Conservation (phyloP, 2,888 invertebrate species). For the Drosophila parthenogenetica region DNA sequence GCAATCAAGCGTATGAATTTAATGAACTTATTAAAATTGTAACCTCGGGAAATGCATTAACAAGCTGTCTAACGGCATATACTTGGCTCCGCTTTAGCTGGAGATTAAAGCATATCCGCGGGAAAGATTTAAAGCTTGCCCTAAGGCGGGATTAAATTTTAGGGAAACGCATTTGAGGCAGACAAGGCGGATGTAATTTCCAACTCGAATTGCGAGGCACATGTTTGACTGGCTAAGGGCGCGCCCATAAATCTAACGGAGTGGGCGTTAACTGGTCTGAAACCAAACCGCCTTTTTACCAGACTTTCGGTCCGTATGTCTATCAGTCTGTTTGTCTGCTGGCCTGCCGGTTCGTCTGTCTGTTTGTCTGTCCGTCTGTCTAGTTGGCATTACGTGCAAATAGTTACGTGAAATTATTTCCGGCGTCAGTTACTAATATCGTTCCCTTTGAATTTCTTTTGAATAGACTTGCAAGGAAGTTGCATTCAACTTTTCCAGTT, state of each 20-base stretch:
- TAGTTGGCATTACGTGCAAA: constrained; percentile 67
- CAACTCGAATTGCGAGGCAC: constrained; percentile 58
- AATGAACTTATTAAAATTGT: constrained; percentile 47
- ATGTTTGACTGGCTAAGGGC: constrained; percentile 54
- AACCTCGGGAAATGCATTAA: constrained; percentile 15
- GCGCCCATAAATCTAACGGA: constrained; percentile 59
- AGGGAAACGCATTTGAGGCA: constrained; percentile 14
- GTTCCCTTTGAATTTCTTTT: constrained; percentile 55
- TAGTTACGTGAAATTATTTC: constrained; percentile 77
- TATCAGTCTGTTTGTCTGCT: constrained; percentile 22
- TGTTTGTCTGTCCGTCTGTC: constrained; percentile 21
- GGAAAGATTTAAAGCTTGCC: constrained; percentile 25
- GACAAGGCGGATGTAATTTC: constrained; percentile 68
- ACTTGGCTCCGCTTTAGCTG: neutral
- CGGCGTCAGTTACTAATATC: constrained; percentile 71
- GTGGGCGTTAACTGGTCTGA: constrained; percentile 52
- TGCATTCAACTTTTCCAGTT: constrained; percentile 51
- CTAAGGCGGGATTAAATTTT: constrained; percentile 14
- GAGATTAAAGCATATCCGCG: constrained; percentile 14
- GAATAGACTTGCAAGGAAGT: constrained; percentile 62
- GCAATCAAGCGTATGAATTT: constrained; percentile 45
- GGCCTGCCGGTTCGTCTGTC: constrained; percentile 20
- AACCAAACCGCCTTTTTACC: constrained; percentile 32
- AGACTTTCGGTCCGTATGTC: constrained; percentile 12
- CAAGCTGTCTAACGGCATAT: constrained; percentile 1